Conservation (phyloP, 2,113 vertebrate species). For the Ctenomys sociabilis region DNA sequence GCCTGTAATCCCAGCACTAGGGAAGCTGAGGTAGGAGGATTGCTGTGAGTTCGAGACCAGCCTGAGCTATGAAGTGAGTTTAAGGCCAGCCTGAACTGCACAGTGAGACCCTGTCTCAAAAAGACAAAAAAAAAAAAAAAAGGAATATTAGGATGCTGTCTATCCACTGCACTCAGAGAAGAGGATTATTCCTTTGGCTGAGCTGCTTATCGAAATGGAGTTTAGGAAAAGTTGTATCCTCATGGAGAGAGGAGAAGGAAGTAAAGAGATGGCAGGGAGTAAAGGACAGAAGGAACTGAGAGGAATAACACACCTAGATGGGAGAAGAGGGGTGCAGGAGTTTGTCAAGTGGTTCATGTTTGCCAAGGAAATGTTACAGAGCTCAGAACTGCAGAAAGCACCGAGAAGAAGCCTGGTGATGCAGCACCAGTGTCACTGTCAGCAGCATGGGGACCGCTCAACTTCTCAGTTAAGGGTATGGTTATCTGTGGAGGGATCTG, state of each 20-base stretch:
- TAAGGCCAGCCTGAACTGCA: too few species aligned
- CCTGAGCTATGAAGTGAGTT: too few species aligned
- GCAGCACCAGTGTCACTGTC: not conserved
- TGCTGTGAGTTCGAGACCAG: too few species aligned
- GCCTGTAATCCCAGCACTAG: too few species aligned
- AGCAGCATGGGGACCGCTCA: not conserved
- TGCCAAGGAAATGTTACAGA: slow-evolving; percentile 33
- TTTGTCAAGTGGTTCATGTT: not conserved
- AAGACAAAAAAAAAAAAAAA: too few species aligned
- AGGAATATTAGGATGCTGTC: not conserved
- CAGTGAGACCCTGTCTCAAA: too few species aligned
- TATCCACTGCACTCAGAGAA: not conserved
- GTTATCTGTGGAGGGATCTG: not conserved
- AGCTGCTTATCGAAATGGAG: slow-evolving; percentile 31
- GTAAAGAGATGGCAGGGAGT: not conserved
- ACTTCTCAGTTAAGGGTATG: not conserved
- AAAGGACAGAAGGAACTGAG: not conserved
- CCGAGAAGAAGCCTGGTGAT: not conserved
- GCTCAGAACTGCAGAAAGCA: not conserved
- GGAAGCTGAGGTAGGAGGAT: too few species aligned
- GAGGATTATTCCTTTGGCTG: not conserved
- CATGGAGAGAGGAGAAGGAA: not conserved
- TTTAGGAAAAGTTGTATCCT: slow-evolving; percentile 37
- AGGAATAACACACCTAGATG: not conserved
- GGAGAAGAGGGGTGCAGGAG: not conserved